Base-by-base conservation (phyloP, 2,888 invertebrate genomes). In the Luperina testacea region DNA sequence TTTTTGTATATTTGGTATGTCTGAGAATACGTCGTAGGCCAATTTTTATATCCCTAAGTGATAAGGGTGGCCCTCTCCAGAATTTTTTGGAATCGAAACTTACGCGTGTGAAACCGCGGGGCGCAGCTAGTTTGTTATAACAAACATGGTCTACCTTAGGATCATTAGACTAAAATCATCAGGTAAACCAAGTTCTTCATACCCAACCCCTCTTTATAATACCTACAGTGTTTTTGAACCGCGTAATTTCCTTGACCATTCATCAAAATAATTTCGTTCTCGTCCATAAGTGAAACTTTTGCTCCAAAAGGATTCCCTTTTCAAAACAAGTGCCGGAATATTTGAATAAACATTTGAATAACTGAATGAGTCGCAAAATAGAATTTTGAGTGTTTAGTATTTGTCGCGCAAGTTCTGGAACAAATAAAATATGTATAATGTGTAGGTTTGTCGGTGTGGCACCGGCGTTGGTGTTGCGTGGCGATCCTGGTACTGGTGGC, bases 381-480 rank as follows among this genome's bases (percentile, higher is more conserved):
- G 9, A 61, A 65, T 85, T 67, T 70, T 67, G 59, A 85, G 45
- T 59, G 32, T 72, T 85, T 70, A 64, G 61, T 65, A 38, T 65
- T 80, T 53, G 68, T 61, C 64, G 27, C 32, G n/a, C 53, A 63
- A 59, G 53, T 76, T 67, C n/a, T 27, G 15, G 69, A 85, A 59
- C 13, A 48, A 72, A 53, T 65, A 64, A 64, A 57, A n/a, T 57
- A 57, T 9, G 57, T 68, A 57, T 65, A 67, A 63, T 68, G 72
- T 76, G 74, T 88, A 96, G 96, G 96, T 78, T 92, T 97, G 70
- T 95, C 96, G 32, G 93, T 94, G 61, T 96, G 96, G 96, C 96
- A 96, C 90, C 97, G 98, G 85, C 98, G 98, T 88, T 98, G 98
- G 98, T 97, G 98, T 95, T 98, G 98, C 90, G 98, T 98, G 90